Conservation (phyloP, 2,888 invertebrate genomes). For the Eledona agricola region DNA sequence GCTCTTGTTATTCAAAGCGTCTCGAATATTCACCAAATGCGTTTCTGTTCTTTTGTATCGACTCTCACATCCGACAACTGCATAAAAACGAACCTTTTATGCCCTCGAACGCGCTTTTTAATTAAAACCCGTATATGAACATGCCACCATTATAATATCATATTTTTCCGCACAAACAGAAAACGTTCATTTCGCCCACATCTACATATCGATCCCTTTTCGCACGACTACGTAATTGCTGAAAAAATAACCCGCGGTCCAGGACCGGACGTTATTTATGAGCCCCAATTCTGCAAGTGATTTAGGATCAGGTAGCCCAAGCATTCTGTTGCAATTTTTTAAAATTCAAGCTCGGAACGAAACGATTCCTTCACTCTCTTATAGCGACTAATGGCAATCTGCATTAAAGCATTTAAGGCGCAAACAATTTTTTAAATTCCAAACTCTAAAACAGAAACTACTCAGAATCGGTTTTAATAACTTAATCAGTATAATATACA, state of each 20-base stretch:
- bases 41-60: slow-evolving; percentile 18
- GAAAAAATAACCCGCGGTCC: slow-evolving; percentile 4
- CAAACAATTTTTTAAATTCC: too few species aligned
- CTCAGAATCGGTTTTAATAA: too few species aligned
- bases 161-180: slow-evolving; percentile 16
- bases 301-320: slow-evolving; percentile 1
- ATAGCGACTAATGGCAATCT: too few species aligned
- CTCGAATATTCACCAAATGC: slow-evolving; percentile 8
- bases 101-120: slow-evolving; percentile 9
- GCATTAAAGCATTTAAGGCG: too few species aligned
- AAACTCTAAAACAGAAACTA: too few species aligned
- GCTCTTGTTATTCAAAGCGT: slow-evolving; percentile 19
- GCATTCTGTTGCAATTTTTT: slow-evolving; percentile 4
- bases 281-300: not conserved
- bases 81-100: slow-evolving; percentile 23
- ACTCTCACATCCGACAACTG: slow-evolving; percentile 7
- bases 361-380: too few species aligned
- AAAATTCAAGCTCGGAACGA: too few species aligned
- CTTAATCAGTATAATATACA: too few species aligned
- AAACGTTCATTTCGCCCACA: slow-evolving; percentile 7
- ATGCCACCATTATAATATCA: slow-evolving; percentile 16
- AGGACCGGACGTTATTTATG: slow-evolving; percentile 2
- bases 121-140: slow-evolving; percentile 19
- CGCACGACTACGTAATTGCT: slow-evolving; percentile 4
- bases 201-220: slow-evolving; percentile 11